Base-by-base conservation (phyloP, 2,113 vertebrate species). In the Gambusia holbrooki region DNA sequence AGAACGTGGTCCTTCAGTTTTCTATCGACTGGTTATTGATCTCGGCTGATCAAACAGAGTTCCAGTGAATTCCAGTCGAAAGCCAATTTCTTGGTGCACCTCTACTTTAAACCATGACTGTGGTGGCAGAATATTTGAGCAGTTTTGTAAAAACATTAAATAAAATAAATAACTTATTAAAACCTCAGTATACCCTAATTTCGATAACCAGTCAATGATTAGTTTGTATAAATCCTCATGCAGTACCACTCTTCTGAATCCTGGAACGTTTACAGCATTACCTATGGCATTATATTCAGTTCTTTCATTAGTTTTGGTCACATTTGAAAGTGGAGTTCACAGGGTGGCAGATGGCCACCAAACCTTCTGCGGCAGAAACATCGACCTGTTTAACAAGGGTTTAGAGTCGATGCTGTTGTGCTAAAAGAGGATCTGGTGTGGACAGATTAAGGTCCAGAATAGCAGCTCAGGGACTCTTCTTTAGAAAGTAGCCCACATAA, bases 331-430 rank as follows among this genome's bases (percentile, higher is more conserved):
- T 68, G 60, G 84, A 77, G 88, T 90, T 93, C 82, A 91, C 29
- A 30, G 19, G 25, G 78, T 90, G 88, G 88, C 93, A 92, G 88
- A 91, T 84, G 78, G 86, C 84, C 29, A 82, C 84, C 89, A 90
- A 58, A 78, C 65, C 83, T 73, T 86, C 84, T 77, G 77, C 77
- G 81, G 66, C 78, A 62, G 71, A 81, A 84, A 78, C 79, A 84
- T 81, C 71, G 68, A 76, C 81, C 73, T 88, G 87, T 92, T 89
- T 84, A 83, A 93, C 86, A 62, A 85, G 75, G 86, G 78, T 90
- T 88, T 89, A 89, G 74, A 79, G 66, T 60, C 45, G 12, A 72
- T 73, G 75, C 66, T 75, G 76, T 65, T 90, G 73, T 80, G 76
- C 85, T 84, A 84, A 84, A 81, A 88, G 81, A 82, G 76, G 89